phyloP scores from a whole-genome alignment of 35 echinoderm and acorn worm genomes.

The Apostichopus japonicus region DNA sequence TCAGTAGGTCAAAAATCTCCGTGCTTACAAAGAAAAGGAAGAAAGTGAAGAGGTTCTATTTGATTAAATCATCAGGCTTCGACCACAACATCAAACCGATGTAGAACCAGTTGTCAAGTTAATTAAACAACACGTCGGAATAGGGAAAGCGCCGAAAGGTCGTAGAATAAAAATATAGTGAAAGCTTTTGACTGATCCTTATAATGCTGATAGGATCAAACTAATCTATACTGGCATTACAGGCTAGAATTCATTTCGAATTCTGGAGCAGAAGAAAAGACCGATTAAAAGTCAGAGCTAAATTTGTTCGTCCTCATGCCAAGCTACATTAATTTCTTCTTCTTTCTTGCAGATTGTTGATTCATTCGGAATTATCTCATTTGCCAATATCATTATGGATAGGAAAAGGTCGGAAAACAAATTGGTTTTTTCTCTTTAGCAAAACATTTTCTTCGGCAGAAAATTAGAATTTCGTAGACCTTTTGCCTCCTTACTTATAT shows the following conservation, averaged over 20 bases:
- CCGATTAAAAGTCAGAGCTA: slow-evolving; percentile 17
- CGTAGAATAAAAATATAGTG: slow-evolving; percentile 3
- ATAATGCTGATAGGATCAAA: slow-evolving; percentile 38
- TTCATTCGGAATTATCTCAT: slow-evolving; percentile 5
- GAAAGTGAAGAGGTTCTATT: background rate
- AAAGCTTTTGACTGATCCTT: background rate
- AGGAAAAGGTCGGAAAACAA: background rate
- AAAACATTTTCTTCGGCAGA: background rate
- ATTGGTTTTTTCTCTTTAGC: background rate
- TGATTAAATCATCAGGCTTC: background rate
- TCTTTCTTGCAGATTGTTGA: background rate
- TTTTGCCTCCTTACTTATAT: too few species aligned
- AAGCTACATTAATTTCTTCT: slow-evolving; percentile 19
- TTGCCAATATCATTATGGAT: background rate
- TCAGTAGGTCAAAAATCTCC: too few species aligned
- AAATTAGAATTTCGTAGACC: too few species aligned
- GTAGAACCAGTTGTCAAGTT: background rate
- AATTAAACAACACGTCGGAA: background rate
- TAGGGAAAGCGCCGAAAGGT: slow-evolving; percentile 25
- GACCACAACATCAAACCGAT: background rate
- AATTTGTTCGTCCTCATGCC: slow-evolving; percentile 12
- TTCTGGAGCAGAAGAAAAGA: slow-evolving; percentile 3
- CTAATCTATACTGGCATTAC: slow-evolving; percentile 31
- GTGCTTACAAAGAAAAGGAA: too few species aligned
- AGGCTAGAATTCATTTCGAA: slow-evolving; percentile 24